Evolutionary conservation across 1,140 invertebrate genomes (phyloP), one percentile per base, ranked within the genome.

Genomic region (Papilio dardanus): DNA sequence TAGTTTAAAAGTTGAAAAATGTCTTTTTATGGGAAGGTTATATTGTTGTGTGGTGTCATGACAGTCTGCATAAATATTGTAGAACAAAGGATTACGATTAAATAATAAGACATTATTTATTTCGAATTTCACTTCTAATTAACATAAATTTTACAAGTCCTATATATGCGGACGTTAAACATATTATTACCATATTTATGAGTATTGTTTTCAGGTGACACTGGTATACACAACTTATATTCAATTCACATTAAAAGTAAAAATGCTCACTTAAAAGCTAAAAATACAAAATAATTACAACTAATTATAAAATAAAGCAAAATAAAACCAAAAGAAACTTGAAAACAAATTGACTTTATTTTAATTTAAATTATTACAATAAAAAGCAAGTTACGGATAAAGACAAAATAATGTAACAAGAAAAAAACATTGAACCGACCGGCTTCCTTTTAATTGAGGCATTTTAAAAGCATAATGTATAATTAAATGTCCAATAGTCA

Each of bases 321-420:
- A 80, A 79, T 81, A 78, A 83, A 79, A 81, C 74, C 69, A 71
- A 81, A 76, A 24, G 33, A 79, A 79, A 76, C 58, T 79, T 77
- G 58, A 77, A 81, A 81, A 83, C 80, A 83, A 83, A 67, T 69
- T 75, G 82, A 81, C 76, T 83, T 83, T 83, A 83, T 83, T 83
- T 67, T 73, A 78, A 79, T 75, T 83, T 83, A 79, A 83, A 81
- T 83, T 54, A 79, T 67, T 31, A 67, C 65, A 83, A 80, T 75
- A 77, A 79, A 78, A 79, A 80, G 80, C 80, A 46, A 74, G 75
- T 71, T 65, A 76, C 71, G 75, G 74, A 19, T 76, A 69, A 75
- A 69, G 67, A 68, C 37, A 76, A 74, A 74, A 14, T 76, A 66
- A 76, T 46, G 33, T 76, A 58, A 76, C 50, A 78, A 77, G 46